A percentile compares a stretch with the other conserved stretches of the same genome.
Conservation (phyloP, 1,140 invertebrate species). For the Meloidogyne chitwoodi region DNA sequence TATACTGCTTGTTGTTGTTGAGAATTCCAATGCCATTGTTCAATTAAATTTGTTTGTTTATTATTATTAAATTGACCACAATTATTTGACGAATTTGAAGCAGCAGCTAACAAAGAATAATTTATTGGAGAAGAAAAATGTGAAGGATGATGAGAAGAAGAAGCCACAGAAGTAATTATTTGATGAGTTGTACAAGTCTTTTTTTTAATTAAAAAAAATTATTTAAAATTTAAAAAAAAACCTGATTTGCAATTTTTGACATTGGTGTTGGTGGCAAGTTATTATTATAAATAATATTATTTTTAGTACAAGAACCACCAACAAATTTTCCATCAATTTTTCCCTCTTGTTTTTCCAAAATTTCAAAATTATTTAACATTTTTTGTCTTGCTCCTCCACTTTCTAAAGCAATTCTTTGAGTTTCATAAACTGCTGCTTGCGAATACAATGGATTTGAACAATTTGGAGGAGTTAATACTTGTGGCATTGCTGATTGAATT, state of each 20-base stretch:
- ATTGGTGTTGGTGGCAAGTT: not conserved
- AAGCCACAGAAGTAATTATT: conserved; percentile 15
- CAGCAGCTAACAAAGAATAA: conserved; percentile 10
- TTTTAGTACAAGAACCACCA: too few species aligned
- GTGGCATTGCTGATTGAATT: conserved; percentile 6
- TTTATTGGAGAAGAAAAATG: conserved; percentile 5
- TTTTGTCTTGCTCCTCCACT: not conserved
- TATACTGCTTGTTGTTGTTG: not conserved
- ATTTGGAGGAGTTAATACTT: conserved; percentile 8
- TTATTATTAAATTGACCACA: not conserved
- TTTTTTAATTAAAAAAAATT: not conserved
- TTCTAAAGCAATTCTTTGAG: not conserved
- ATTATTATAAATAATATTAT: not conserved
- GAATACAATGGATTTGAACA: conserved; percentile 14
- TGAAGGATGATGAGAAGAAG: not conserved
- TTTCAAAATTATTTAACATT: not conserved
- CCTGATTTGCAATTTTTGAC: conserved; percentile 23
- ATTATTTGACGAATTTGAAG: not conserved
- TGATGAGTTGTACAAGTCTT: not conserved
- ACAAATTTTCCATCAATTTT: not conserved
- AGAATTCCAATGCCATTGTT: not conserved
- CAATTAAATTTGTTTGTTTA: not conserved
- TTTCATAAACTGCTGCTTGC: conserved; percentile 2
- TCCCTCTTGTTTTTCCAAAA: not conserved
- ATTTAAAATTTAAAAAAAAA: not conserved